These are phyloP conservation scores for Olivierus martensii DNA, from an alignment of 1,140 invertebrate genomes.

Conservation along the genomic window DNA sequence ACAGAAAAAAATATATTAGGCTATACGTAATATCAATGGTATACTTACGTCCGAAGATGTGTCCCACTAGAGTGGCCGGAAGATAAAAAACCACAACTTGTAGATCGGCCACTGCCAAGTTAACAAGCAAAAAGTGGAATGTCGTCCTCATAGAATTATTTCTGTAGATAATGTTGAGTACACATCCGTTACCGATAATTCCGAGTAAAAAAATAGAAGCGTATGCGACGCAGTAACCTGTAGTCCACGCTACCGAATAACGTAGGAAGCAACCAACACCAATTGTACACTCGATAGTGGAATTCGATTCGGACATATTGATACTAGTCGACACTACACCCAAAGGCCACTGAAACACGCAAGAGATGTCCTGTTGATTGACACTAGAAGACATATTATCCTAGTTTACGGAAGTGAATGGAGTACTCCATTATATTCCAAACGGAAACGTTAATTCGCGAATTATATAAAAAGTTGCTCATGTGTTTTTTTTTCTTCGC, in stretches of 20 bases:
- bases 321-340: no score
- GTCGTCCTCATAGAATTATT: conserved; percentile 22
- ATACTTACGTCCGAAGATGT: conserved; percentile 27
- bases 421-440: no score
- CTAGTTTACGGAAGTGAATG: no score
- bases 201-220: conserved; percentile 32
- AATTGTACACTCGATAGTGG: conserved; percentile 6
- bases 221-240: conserved; percentile 26
- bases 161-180: conserved; percentile 13
- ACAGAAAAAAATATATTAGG: no score
- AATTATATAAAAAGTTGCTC: no score
- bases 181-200: conserved; percentile 32
- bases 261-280: conserved; percentile 18
- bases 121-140: conserved; percentile 33
- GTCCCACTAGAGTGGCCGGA: conserved; percentile 35
- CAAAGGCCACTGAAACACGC: no score
- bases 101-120: conserved; percentile 34
- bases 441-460: no score
- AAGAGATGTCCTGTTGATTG: no score
- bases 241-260: conserved; percentile 21
- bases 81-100: conserved; percentile 41
- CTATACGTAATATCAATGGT: no score
- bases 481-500: no score
- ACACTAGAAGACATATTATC: no score
- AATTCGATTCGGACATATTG: not conserved